Base-by-base conservation (phyloP, 2,797 vertebrate genomes). In the Phrynocephalus guinanensis region DNA sequence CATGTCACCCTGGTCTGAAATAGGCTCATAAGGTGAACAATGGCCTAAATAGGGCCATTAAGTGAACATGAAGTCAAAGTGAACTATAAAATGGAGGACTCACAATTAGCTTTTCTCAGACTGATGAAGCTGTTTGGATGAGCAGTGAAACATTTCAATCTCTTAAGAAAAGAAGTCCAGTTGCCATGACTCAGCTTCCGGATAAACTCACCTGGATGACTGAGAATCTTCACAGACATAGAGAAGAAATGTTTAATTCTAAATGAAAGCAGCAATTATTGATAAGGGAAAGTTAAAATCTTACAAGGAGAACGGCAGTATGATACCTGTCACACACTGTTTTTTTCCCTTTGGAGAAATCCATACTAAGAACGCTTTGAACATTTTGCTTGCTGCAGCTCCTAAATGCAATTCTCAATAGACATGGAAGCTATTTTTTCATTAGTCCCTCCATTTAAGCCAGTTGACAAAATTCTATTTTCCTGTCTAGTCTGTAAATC, bases 181-280 rank as follows among this genome's bases (percentile, higher is more conserved):
- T 38, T 38, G 38, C 2, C 38, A 38, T 38, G 38, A 38, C 38
- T 38, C 38, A 38, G 38, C 38, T 38, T 38, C 38, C 38, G 38
- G 38, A 38, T 38, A 38, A 38, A 4, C 38, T 44, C 38, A 44
- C 38, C 38, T 44, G 38, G 38, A 44, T 44, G 38, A 44, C 38
- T 44, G 3, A 44, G 38, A 44, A 44, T 44, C 3, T 44, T 44
- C 38, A 44, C 38, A 44, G 38, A 44, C 38, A 2, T 3, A 22
- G 86, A 33, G 15, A 91, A 79, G 0, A 76, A 92, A 91, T 70
- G 89, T 89, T 16, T 22, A 48, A 75, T 50, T 66, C 75, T 81
- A 82, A 89, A 70, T 68, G 77, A 82, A 84, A 91, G 75, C 20
- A 1, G 67, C 86, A 88, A 76, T 84, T 50, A 85, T 83, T 85